Percentiles rank a stretch among this genome's conserved stretches.
phyloP scores from a whole-genome alignment of 2,113 vertebrate genomes.

The Coracopsis vasa region DNA sequence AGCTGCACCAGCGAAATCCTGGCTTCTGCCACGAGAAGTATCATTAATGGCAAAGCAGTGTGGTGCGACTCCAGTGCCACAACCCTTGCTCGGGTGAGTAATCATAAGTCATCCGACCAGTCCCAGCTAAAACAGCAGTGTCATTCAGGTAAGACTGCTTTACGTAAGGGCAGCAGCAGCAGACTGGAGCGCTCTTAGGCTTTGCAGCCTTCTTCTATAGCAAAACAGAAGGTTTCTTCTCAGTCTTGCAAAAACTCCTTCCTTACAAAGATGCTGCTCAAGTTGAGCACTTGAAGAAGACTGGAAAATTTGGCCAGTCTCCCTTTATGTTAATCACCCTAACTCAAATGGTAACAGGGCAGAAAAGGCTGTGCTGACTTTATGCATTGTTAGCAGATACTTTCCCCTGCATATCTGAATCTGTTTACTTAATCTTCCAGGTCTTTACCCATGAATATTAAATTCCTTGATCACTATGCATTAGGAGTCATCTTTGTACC shows the following conservation, averaged over 20 bases:
- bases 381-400: conserved; percentile 61
- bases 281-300: background rate
- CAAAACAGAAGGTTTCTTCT: background rate
- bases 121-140: background rate
- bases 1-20: conserved; percentile 32
- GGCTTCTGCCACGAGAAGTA: background rate
- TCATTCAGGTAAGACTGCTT: conserved; percentile 32
- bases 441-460: conserved; percentile 53
- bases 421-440: conserved; percentile 55
- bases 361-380: conserved; percentile 37
- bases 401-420: conserved; percentile 33
- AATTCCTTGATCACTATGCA: conserved; percentile 64
- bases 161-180: background rate
- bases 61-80: background rate
- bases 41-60: background rate
- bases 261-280: background rate
- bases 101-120: background rate
- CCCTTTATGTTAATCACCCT: background rate
- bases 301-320: background rate
- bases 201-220: background rate
- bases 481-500: conserved; percentile 62
- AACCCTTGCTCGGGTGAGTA: conserved; percentile 10
- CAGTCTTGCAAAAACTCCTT: background rate
- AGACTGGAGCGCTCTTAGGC: background rate
- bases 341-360: background rate